Evolutionary conservation across 1,140 invertebrate species (phyloP).

Genomic region (Drosophila orosa): DNA sequence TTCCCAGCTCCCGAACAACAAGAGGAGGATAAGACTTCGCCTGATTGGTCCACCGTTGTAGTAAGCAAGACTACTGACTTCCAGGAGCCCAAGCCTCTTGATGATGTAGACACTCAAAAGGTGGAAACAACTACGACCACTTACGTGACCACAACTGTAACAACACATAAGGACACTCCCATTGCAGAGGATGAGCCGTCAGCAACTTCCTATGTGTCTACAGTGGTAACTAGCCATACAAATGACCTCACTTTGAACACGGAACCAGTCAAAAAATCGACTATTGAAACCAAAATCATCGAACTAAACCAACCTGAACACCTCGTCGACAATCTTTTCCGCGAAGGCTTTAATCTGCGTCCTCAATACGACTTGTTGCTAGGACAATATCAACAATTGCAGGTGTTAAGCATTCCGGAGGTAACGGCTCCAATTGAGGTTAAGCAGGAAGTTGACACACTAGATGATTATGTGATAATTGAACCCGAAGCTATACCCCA

Average conservation of each 20-base stretch:
- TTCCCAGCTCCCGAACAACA: constrained; percentile 51
- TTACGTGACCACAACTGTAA: constrained; percentile 77
- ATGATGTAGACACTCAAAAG: constrained; percentile 17
- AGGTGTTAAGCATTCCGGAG: constrained; percentile 17
- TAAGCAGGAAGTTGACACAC: constrained; percentile 18
- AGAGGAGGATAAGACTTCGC: constrained; percentile 12
- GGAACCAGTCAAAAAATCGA: constrained; percentile 1
- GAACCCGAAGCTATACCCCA: constrained; percentile 67
- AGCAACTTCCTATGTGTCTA: constrained; percentile 66
- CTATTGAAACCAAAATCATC: neutral
- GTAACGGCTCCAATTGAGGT: neutral
- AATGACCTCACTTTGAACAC: constrained; percentile 34
- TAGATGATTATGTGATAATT: constrained; percentile 79
- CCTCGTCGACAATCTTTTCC: constrained; percentile 26
- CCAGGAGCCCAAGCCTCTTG: constrained; percentile 66
- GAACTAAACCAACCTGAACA: constrained; percentile 18
- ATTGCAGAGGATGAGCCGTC: constrained; percentile 20
- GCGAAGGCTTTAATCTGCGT: constrained; percentile 22
- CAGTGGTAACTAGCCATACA: constrained; percentile 61
- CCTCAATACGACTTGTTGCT: constrained; percentile 33
- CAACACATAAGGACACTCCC: constrained; percentile 61
- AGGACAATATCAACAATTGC: constrained; percentile 42
- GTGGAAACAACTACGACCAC: constrained; percentile 57
- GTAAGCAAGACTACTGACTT: constrained; percentile 76
- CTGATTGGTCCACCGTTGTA: constrained; percentile 71